Evolutionary conservation across 2,888 invertebrate genomes (phyloP).

Genomic region (Therioaphis trifolii): DNA sequence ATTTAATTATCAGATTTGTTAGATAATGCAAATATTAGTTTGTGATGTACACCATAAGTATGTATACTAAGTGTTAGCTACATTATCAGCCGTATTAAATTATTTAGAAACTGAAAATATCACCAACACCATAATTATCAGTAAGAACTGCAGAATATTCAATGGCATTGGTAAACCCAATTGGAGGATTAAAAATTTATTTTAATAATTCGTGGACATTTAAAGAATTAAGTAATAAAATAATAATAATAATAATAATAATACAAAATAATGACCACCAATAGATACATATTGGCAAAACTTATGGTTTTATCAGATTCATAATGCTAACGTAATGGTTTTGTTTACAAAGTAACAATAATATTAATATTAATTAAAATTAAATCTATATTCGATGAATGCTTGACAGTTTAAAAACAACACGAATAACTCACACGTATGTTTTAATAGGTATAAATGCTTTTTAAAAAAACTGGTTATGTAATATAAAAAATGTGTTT

Average conservation of each 20-base stretch:
- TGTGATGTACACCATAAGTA: conserved; percentile 29
- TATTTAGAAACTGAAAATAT: conserved; percentile 43
- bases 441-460: conserved; percentile 57
- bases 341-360: conserved; percentile 58
- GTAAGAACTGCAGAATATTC: conserved; percentile 17
- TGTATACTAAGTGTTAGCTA: conserved; percentile 54
- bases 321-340: conserved; percentile 54
- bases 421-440: conserved; percentile 57
- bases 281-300: conserved; percentile 49
- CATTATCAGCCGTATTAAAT: conserved; percentile 40
- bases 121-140: conserved; percentile 33
- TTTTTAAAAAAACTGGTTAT: conserved; percentile 59
- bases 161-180: conserved; percentile 28
- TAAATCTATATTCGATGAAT: conserved; percentile 49
- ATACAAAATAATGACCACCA: conserved; percentile 54
- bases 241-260: conserved; percentile 45
- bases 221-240: conserved; percentile 44
- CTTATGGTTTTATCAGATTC: conserved; percentile 60
- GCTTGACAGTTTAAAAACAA: conserved; percentile 59
- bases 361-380: conserved; percentile 53
- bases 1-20: conserved; percentile 11
- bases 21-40: conserved; percentile 20
- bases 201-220: conserved; percentile 56
- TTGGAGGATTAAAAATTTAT: conserved; percentile 30
- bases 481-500: conserved; percentile 59